Evolutionary conservation across 2,888 invertebrate genomes (phyloP).

Genomic region (Orchesellides sinensis): DNA sequence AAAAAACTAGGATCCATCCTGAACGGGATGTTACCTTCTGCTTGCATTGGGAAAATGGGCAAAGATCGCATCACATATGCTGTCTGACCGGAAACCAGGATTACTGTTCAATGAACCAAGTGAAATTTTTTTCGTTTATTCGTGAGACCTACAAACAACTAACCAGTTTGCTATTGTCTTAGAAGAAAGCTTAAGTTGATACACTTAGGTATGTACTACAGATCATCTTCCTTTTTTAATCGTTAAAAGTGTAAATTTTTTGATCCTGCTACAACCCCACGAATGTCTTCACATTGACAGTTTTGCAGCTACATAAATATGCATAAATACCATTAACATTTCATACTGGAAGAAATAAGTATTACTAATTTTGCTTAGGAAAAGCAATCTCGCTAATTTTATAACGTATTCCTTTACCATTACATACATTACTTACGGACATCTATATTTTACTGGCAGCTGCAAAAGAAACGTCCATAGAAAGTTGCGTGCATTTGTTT

Average conservation of each 20-base stretch:
- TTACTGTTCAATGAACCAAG: conserved; percentile 23
- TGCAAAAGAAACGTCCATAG: neutral
- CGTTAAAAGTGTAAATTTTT: neutral
- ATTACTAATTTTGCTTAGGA: too few relatives aligned
- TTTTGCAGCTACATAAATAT: too few relatives aligned
- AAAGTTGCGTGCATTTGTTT: conserved; percentile 1
- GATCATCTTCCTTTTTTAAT: neutral
- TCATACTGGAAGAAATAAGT: too few relatives aligned
- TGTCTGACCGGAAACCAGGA: conserved; percentile 2
- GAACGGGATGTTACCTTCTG: neutral
- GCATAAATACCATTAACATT: too few relatives aligned
- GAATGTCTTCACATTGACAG: too few relatives aligned
- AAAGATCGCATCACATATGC: too few relatives aligned
- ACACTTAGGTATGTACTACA: neutral
- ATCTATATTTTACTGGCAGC: too few relatives aligned
- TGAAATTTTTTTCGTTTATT: neutral
- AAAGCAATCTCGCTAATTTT: too few relatives aligned
- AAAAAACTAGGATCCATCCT: neutral
- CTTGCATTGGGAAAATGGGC: neutral
- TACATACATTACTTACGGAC: neutral
- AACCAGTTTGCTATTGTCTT: neutral
- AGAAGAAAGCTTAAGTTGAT: neutral
- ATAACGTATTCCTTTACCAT: neutral
- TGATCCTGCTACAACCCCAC: neutral
- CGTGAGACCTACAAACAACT: neutral